Base-by-base conservation (phyloP, 2,888 invertebrate genomes). In the Cephus sareptanus region DNA sequence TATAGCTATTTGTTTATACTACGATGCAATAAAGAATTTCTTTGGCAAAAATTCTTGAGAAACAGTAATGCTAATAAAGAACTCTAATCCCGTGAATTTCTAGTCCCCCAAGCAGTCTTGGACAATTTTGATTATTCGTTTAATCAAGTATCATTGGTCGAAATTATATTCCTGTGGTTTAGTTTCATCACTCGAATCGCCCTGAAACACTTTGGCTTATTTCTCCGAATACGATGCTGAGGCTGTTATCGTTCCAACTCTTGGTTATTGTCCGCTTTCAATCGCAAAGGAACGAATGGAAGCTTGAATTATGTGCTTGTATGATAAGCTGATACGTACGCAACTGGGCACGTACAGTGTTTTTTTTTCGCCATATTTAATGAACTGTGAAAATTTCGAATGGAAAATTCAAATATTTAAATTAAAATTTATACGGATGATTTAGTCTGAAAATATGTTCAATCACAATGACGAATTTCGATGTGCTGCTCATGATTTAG, bases 241-340 rank as follows among this genome's bases (percentile, higher is more conserved):
- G 2, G 56, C 56, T 56, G 56, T 15, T 56, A 56, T 56, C 56
- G 56, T 56, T 56, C 23, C 9, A 15, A 23, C 56, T 23, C 56
- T 23, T 15, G 23, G 56, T 56, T 34, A 23, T 11, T 23, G 30
- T 74, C 2, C 74, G 35, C 15, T 37, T 35, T 23, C 11, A 15
- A 33, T 73, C 31, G 31, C 15, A n/a, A 76, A 76, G 37, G 40
- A 73, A 73, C 56, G 73, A 76, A 30, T 4, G 73, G 11, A 76
- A 73, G 73, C 73, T 76, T 56, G 34, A 73, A 76, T 34, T 73
- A 31, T 33, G 56, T 34, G 31, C 33, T 75, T 30, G 33, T 76
- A 37, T n/a, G 76, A 74, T 35, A 73, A 30, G 76, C 73, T 68
- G 76, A 56, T 74, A 13, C 56, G 11, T 34, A 23, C 34, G n/a